Percentiles rank a stretch among this genome's conserved stretches.
Evolutionary conservation across 1,140 invertebrate genomes (phyloP).

Genomic region (Tetramorium alpestre): DNA sequence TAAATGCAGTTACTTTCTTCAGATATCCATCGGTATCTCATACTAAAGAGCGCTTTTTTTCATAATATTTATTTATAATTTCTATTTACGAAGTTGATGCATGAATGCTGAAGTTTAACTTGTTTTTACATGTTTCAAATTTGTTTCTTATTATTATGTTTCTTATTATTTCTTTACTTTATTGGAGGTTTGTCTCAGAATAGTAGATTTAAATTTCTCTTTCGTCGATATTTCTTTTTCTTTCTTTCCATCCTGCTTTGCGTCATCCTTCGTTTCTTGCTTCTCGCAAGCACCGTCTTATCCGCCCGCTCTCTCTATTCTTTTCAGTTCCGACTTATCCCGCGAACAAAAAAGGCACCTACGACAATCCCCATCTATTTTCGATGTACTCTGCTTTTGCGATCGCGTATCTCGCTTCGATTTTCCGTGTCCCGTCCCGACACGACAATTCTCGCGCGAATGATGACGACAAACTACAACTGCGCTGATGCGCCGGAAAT

Average conservation of each 20-base stretch:
- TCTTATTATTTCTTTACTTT: not conserved
- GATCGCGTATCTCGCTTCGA: not conserved
- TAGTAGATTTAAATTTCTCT: not conserved
- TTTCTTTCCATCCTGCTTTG: not conserved
- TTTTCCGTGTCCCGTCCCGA: not conserved
- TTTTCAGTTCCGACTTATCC: conserved; percentile 16
- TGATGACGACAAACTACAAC: conserved; percentile 60
- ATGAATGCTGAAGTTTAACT: not conserved
- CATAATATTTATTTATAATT: not conserved
- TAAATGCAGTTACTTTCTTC: not conserved
- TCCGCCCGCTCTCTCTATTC: not conserved
- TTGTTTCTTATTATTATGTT: not conserved
- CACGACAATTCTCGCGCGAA: conserved; percentile 50
- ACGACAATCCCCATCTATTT: conserved; percentile 33
- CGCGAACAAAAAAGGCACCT: conserved; percentile 30
- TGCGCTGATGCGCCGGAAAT: conserved; percentile 46
- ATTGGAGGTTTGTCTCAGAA: not conserved
- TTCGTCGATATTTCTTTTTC: not conserved
- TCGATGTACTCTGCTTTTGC: conserved; percentile 4
- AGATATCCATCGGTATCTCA: not conserved
- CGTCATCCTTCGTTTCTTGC: not conserved
- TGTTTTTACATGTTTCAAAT: not conserved
- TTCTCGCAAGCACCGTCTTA: not conserved
- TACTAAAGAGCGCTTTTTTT: not conserved
- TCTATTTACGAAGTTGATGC: not conserved